These are phyloP conservation scores for Gorsachius goisagi DNA, from an alignment of 2,113 vertebrate species.

Conservation along the genomic window DNA sequence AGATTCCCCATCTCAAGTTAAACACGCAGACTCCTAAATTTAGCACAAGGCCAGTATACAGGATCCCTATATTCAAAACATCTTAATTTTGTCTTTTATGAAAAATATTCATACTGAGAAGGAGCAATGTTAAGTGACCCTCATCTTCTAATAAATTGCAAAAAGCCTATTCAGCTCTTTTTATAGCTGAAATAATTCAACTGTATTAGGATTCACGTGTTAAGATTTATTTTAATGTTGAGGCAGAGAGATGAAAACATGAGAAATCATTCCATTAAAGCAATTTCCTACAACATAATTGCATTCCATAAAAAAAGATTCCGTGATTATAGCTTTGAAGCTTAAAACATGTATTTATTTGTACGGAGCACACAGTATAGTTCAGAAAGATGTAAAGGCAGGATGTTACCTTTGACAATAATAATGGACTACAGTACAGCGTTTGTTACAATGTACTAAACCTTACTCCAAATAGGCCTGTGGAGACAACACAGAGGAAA, in stretches of 20 bases:
- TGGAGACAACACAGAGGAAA: not conserved
- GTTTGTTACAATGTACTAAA: not conserved
- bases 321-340: constrained; percentile 39
- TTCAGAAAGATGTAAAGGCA: not conserved
- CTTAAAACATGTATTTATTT: constrained; percentile 42
- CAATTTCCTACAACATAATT: constrained; percentile 42
- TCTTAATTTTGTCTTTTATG: constrained; percentile 5
- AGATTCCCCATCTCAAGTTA: not conserved
- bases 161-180: constrained; percentile 6
- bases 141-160: constrained; percentile 24
- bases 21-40: not conserved
- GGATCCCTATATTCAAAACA: not conserved
- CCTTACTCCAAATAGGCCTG: not conserved
- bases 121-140: not conserved
- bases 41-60: not conserved
- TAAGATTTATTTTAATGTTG: constrained; percentile 29
- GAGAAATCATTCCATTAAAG: constrained; percentile 51
- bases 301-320: constrained; percentile 33
- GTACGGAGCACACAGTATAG: not conserved
- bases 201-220: not conserved
- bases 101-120: not conserved
- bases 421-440: not conserved
- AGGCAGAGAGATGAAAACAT: constrained; percentile 37
- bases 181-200: constrained; percentile 30
- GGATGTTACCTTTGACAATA: not conserved